Conservation (phyloP, 2,888 invertebrate species). For the Hirtodrosophila cameraria region DNA sequence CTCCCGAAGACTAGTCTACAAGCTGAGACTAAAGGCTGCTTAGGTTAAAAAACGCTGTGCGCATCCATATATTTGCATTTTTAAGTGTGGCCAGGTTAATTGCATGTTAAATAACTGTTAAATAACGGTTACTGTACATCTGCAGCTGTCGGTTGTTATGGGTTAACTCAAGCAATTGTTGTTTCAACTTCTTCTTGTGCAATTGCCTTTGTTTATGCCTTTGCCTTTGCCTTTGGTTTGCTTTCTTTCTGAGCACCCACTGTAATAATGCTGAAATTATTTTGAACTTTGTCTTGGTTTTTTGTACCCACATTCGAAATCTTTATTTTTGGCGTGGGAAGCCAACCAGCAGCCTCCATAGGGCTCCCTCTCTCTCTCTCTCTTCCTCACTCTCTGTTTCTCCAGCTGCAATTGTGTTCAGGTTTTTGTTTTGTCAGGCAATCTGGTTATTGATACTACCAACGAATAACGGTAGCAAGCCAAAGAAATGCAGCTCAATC, state of each 20-base stretch:
- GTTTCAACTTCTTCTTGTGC: constrained; percentile 68
- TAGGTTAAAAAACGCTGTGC: constrained; percentile 44
- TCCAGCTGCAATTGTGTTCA: constrained; percentile 3
- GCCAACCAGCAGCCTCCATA: constrained; percentile 14
- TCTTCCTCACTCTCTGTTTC: background rate
- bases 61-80: constrained; percentile 62
- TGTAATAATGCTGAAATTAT: constrained; percentile 72
- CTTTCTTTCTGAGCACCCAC: constrained; percentile 47
- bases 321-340: constrained; percentile 51
- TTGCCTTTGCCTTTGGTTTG: constrained; percentile 30
- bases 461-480: constrained; percentile 35
- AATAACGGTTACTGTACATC: constrained; percentile 64
- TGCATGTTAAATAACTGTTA: constrained; percentile 79
- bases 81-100: constrained; percentile 65
- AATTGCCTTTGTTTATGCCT: constrained; percentile 51
- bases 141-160: constrained; percentile 53
- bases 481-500: constrained; percentile 25
- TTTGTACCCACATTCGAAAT: constrained; percentile 59
- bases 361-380: background rate
- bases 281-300: constrained; percentile 70
- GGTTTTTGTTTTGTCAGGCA: constrained; percentile 22
- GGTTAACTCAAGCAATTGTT: constrained; percentile 56
- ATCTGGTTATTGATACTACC: constrained; percentile 28
- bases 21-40: constrained; percentile 11
- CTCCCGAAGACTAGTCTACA: constrained; percentile 17